These are phyloP conservation scores for Andrena bucephala DNA, from an alignment of 2,888 invertebrate genomes.

Conservation along the genomic window DNA sequence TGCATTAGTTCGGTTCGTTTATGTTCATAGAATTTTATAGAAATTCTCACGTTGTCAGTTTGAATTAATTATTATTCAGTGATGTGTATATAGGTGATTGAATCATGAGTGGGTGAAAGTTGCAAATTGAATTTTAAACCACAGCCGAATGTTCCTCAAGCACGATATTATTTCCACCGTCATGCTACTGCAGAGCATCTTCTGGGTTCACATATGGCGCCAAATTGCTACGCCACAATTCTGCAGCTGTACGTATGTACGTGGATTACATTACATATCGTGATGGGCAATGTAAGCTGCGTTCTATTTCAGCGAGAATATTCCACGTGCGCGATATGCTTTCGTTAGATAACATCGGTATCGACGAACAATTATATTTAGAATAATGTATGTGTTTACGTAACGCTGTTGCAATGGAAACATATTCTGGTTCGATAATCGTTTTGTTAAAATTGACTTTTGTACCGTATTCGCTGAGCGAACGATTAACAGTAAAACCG, in stretches of 20 bases:
- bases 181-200: neutral
- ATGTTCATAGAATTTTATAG: constrained; percentile 3
- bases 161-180: constrained; percentile 10
- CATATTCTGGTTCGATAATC: neutral
- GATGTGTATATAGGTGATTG: too few species aligned
- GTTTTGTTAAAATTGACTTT: neutral
- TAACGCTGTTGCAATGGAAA: neutral
- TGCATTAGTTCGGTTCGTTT: neutral
- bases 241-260: constrained; percentile 4
- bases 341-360: constrained; percentile 21
- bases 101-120: neutral
- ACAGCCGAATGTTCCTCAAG: neutral
- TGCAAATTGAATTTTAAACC: neutral
- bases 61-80: too few species aligned
- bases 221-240: constrained; percentile 25
- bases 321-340: constrained; percentile 22
- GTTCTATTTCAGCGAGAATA: constrained; percentile 36
- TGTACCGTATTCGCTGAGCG: neutral
- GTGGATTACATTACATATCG: constrained; percentile 9
- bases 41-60: too few species aligned
- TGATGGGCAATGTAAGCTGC: constrained; percentile 27
- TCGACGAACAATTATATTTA: constrained; percentile 24
- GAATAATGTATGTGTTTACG: constrained; percentile 1
- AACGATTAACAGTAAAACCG: too few species aligned
- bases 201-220: constrained; percentile 26